Base-by-base conservation (phyloP, 2,888 invertebrate species). In the Thereva unica region DNA sequence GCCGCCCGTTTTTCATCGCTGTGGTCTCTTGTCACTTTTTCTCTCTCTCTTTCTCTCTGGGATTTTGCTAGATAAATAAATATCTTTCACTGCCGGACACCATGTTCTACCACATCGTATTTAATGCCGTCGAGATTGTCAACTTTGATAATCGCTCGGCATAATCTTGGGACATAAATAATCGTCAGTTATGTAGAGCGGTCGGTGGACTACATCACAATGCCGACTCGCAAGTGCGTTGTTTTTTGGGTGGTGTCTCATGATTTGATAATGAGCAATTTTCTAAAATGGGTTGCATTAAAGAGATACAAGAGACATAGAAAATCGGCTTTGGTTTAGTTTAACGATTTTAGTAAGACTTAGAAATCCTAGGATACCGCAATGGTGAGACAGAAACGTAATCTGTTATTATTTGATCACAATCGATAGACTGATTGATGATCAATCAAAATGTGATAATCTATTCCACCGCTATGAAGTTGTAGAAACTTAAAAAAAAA, bases 21-120 rank as follows among this genome's bases (percentile, higher is more conserved):
- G 52, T 64, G 52, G 64, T 64, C 44, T 64, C 5, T 41, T 64
- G 53, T 64, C 52, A 52, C 34, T 50, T 40, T 41, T 64, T 64
- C 55, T 23, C 47, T 40, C 37, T 37, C 49, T 55, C 47, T 47
- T 38, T 38, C 42, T 47, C 42, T 55, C 23, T 23, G 23, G 23
- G 23, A 23, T 23, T 50, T 7, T 50, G 35, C 53, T 64, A 44
- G 54, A 64, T 53, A 55, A 64, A 49, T 49, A 49, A 49, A 64
- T 64, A 55, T 65, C 56, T 49, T 56, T 40, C 55, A 65, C 56
- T 56, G 56, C 49, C 45, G 66, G 57, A 57, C 66, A 66, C 59
- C 53, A 59, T 66, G 66, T 66, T 66, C 59, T 59, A 52, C 66
- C 66, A 66, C 57, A 50, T 66, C 52, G 66, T 66, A 66, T 66